Conservation (phyloP, 2,888 invertebrate genomes). For the Sinelater perroti region DNA sequence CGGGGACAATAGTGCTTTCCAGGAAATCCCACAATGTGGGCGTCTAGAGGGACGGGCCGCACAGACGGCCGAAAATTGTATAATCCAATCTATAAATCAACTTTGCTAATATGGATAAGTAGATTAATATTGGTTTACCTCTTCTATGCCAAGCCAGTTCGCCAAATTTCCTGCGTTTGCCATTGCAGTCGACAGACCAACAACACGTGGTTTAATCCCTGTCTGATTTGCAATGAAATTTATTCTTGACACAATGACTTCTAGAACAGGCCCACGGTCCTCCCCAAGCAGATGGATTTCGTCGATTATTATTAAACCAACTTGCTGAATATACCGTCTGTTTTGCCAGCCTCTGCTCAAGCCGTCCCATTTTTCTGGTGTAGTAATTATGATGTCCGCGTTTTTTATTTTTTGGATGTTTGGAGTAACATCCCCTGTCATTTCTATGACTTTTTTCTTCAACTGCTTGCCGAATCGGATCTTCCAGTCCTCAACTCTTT, state of each 20-base stretch:
- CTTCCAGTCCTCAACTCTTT: conserved; percentile 96
- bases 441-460: conserved; percentile 87
- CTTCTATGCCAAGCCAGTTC: conserved; percentile 92
- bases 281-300: conserved; percentile 97
- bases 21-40: conserved; percentile 87
- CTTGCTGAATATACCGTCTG: conserved; percentile 90
- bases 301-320: conserved; percentile 93
- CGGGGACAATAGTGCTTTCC: conserved; percentile 99
- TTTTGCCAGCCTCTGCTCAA: conserved; percentile 99
- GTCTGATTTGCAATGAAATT: conserved; percentile 96
- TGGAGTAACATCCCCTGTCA: conserved; percentile 93
- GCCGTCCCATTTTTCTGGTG: conserved; percentile 99
- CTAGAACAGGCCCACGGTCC: conserved; percentile 88
- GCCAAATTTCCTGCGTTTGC: conserved; percentile 97
- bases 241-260: conserved; percentile 97
- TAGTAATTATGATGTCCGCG: conserved; percentile 95
- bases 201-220: conserved; percentile 80
- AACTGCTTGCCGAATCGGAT: conserved; percentile 76
- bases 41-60: conserved; percentile 94
- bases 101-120: neutral
- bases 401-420: conserved; percentile 83
- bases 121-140: conserved; percentile 44
- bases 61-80: conserved; percentile 99
- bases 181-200: conserved; percentile 96
- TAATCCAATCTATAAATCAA: conserved; percentile 75